phyloP scores from a whole-genome alignment of 2,797 vertebrate species.

The Enteromius fasciolatus region DNA sequence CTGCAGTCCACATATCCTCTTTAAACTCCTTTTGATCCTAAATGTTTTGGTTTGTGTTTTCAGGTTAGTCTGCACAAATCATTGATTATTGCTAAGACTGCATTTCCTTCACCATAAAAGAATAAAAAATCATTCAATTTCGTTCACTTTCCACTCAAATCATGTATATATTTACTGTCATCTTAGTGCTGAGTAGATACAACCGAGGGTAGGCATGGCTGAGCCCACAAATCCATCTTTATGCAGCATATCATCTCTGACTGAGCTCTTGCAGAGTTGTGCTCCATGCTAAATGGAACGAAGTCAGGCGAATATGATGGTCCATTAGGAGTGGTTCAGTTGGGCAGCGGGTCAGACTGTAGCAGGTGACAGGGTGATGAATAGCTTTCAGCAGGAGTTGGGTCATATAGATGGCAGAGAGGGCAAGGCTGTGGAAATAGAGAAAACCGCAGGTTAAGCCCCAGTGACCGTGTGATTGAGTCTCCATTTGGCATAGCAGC shows the following conservation, averaged over 20 bases:
- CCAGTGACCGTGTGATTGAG: conserved; percentile 49
- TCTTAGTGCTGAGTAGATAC: conserved; percentile 16
- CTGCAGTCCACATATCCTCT: background rate
- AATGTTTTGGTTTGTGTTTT: background rate
- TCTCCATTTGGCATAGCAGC: conserved; percentile 45
- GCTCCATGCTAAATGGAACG: conserved; percentile 29
- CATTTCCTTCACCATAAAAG: conserved; percentile 23
- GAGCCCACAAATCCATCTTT: conserved; percentile 35
- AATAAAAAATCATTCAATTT: conserved; percentile 35
- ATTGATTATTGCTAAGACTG: conserved; percentile 25
- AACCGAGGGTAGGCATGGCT: background rate
- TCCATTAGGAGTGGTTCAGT: conserved; percentile 45
- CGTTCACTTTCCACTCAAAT: conserved; percentile 8
- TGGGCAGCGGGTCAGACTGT: conserved; percentile 38
- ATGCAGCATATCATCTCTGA: conserved; percentile 17
- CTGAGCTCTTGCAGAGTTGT: conserved; percentile 2
- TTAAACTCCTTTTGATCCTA: background rate
- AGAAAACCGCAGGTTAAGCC: conserved; percentile 42
- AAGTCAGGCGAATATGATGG: conserved; percentile 40
- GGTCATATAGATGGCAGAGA: conserved; percentile 38
- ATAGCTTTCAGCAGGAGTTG: conserved; percentile 35
- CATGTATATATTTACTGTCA: conserved; percentile 27
- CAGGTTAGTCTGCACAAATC: background rate
- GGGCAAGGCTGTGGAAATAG: conserved; percentile 40
- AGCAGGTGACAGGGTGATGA: conserved; percentile 47